A percentile compares a stretch with the other conserved stretches of the same genome.
Conservation (phyloP, 1,140 invertebrate species). For the Drosophila sechellia region DNA sequence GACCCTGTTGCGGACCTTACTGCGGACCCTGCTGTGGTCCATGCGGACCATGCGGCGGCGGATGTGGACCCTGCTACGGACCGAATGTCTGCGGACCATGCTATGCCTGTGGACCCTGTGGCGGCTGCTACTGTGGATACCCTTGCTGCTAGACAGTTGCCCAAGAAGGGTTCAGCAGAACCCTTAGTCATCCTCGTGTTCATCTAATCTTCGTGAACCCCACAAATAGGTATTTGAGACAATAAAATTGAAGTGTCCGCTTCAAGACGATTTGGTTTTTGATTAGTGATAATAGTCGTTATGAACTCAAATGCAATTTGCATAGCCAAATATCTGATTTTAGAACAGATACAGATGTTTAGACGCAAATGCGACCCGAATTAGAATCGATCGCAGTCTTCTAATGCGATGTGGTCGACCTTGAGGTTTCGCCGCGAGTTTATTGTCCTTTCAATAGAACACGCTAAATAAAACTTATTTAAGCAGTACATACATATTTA, state of each 20-base stretch:
- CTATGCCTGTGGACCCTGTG: slow-evolving; percentile 25
- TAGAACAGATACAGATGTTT: slow-evolving; percentile 21
- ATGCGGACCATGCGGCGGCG: slow-evolving; percentile 17
- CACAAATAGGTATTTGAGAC: neutral
- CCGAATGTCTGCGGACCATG: slow-evolving; percentile 30
- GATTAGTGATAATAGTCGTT: neutral
- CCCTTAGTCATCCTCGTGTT: too few species aligned
- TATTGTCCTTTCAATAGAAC: slow-evolving; percentile 83
- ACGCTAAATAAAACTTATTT: slow-evolving; percentile 75
- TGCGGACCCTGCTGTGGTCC: slow-evolving; percentile 18
- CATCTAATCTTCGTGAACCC: slow-evolving; percentile 1
- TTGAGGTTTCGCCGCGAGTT: slow-evolving; percentile 71
- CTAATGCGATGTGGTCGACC: slow-evolving; percentile 80
- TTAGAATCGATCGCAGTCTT: slow-evolving; percentile 44
- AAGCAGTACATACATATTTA: slow-evolving; percentile 38
- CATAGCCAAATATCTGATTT: slow-evolving; percentile 13
- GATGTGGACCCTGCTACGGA: slow-evolving; percentile 18
- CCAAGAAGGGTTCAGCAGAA: neutral
- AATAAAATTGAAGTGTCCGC: neutral
- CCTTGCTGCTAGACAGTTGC: slow-evolving; percentile 14
- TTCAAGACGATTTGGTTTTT: neutral
- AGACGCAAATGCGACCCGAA: slow-evolving; percentile 12
- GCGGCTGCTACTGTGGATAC: slow-evolving; percentile 25
- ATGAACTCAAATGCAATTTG: slow-evolving; percentile 3
- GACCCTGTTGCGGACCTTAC: slow-evolving; percentile 18